A percentile compares a stretch with the other conserved stretches of the same genome.
These are phyloP conservation scores for Peromyscus melanophrys DNA, from an alignment of 2,797 vertebrate genomes.

Conservation along the genomic window DNA sequence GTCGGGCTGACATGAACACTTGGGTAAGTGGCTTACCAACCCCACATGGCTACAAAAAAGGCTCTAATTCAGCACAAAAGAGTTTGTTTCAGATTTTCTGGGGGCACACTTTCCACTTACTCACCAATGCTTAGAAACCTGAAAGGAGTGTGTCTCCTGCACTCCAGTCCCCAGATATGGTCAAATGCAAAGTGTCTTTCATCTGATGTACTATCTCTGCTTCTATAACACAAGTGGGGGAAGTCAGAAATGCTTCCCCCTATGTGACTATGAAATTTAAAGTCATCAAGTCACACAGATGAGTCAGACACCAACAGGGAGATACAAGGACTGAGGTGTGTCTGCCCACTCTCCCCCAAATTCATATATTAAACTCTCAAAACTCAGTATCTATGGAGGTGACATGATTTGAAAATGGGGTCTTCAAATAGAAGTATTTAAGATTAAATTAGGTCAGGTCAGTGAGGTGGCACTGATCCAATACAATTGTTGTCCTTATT, in stretches of 20 bases:
- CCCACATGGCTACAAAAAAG: background rate
- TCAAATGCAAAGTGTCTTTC: constrained; percentile 16
- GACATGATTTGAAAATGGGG: background rate
- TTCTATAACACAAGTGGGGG: constrained; percentile 33
- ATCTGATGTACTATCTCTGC: constrained; percentile 46
- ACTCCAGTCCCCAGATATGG: constrained; percentile 4
- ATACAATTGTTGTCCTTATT: background rate
- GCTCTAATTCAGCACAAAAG: background rate
- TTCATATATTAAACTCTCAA: background rate
- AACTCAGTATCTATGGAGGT: background rate
- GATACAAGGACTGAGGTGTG: background rate
- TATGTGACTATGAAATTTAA: constrained; percentile 66
- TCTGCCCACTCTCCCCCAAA: background rate
- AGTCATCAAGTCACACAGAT: constrained; percentile 61
- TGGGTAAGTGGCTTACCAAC: background rate
- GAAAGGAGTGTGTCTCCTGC: background rate
- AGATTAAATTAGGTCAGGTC: background rate
- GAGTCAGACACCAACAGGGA: constrained; percentile 48
- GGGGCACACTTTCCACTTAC: background rate
- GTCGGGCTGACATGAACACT: background rate
- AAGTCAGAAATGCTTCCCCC: constrained; percentile 10
- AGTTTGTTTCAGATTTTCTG: constrained; percentile 15
- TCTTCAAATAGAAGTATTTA: background rate
- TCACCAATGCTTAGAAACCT: background rate
- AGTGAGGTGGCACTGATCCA: background rate